Percentiles rank a stretch among this genome's conserved stretches.
These are phyloP conservation scores for Euplexia lucipara DNA, from an alignment of 2,888 invertebrate genomes.

Conservation along the genomic window DNA sequence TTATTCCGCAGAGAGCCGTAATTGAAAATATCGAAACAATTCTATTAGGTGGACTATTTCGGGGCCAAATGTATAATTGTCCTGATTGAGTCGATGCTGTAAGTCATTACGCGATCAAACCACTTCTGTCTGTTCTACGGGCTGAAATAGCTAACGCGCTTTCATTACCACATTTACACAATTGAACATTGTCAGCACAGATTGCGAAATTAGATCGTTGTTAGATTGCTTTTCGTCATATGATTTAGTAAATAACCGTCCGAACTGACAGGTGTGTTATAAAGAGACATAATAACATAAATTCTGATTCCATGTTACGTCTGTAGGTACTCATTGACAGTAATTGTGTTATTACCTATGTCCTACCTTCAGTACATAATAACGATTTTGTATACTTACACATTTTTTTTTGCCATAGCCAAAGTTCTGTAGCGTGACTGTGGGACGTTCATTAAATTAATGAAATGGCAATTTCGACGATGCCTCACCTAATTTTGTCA, in stretches of 20 bases:
- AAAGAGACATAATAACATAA: constrained; percentile 60
- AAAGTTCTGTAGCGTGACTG: constrained; percentile 74
- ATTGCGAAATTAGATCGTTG: constrained; percentile 85
- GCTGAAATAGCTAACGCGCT: constrained; percentile 74
- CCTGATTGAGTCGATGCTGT: constrained; percentile 63
- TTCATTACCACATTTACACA: constrained; percentile 86
- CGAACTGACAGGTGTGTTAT: constrained; percentile 76
- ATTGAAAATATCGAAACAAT: constrained; percentile 55
- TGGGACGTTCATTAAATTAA: constrained; percentile 77
- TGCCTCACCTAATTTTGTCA: constrained; percentile 69
- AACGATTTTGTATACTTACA: constrained; percentile 49
- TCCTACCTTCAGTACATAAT: constrained; percentile 55
- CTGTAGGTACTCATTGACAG: constrained; percentile 56
- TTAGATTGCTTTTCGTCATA: constrained; percentile 88
- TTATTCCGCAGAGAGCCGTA: constrained; percentile 32
- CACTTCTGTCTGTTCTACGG: constrained; percentile 66
- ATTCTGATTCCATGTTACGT: constrained; percentile 61
- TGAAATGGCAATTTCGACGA: constrained; percentile 74
- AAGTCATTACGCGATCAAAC: constrained; percentile 68
- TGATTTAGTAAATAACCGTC: constrained; percentile 77
- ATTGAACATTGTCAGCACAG: constrained; percentile 83
- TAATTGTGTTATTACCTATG: constrained; percentile 60
- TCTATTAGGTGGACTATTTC: constrained; percentile 42
- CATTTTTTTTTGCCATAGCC: constrained; percentile 37
- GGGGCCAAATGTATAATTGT: constrained; percentile 57